Conservation (phyloP, 2,888 invertebrate genomes). For the Tinea pellionella region DNA sequence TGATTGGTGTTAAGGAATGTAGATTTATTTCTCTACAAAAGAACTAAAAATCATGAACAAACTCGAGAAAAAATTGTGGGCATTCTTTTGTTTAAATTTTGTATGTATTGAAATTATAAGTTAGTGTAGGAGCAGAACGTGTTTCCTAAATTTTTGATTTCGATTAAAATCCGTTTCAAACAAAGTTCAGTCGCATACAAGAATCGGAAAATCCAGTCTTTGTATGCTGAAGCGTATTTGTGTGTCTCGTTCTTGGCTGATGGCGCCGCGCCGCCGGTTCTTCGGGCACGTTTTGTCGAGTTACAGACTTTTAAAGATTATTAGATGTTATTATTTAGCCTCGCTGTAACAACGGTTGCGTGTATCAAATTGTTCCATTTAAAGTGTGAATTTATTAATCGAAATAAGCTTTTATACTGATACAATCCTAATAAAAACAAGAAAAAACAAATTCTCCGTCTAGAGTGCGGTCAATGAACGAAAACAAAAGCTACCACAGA, state of each 20-base stretch:
- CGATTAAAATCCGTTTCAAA: background rate
- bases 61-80: no score
- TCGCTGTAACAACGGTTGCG: background rate
- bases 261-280: slow-evolving; percentile 39
- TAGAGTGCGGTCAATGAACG: no score
- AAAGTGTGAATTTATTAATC: background rate
- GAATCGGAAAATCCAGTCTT: background rate
- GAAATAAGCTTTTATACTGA: background rate
- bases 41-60: no score
- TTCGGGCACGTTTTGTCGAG: slow-evolving; percentile 37
- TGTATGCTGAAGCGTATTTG: background rate
- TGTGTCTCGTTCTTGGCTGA: slow-evolving; percentile 7
- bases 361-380: background rate
- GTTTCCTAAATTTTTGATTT: no score
- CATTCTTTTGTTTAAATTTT: no score
- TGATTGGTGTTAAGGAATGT: no score
- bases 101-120: no score
- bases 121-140: no score
- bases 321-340: slow-evolving; percentile 19
- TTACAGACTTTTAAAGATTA: slow-evolving; percentile 33
- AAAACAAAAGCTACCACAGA: no score
- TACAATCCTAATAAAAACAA: no score
- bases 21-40: no score
- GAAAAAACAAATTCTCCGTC: no score
- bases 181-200: background rate